Base-by-base conservation (phyloP, 1,140 invertebrate species). In the Triops longicaudatus region DNA sequence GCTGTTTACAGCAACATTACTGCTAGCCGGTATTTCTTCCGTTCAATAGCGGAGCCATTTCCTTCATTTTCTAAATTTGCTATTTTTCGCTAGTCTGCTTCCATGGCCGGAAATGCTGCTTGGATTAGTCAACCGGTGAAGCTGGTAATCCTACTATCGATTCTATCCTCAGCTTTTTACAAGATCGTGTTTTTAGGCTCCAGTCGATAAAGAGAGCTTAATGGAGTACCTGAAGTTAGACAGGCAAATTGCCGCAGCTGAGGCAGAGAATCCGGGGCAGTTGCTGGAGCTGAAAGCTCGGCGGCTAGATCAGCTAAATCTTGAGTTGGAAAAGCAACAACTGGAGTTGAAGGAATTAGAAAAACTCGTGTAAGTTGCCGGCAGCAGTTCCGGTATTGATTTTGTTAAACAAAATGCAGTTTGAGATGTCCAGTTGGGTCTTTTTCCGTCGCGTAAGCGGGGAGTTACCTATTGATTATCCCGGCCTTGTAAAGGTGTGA, bases 201-300 rank as follows among this genome's bases (percentile, higher is more conserved):
- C 41, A 1, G 72, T 80, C 26, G 80, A 81, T 73, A 73, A 77
- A 14, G 74, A 73, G 14, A 81, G 79, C 14, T 37, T 81, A 75
- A 78, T 80, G 76, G 42, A 78, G 50, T 81, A 81, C 78, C 76
- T 81, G 12, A 73, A 81, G 43, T 63, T 80, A 50, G 80, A 81
- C 76, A 28, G 74, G 42, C 78, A 81, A 50, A 80, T 81, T 31
- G 79, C 79, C 1, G 74, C 75, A 44, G 79, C 50, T 11, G 80
- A 80, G 73, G 28, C 72, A 0, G 80, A 77, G 71, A 79, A 79
- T 73, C 80, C 80, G 9, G 72, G 80, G 26, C 80, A 79, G 71
- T 77, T 79, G 1, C 79, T 81, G 4, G 80, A 81, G 43, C 75
- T 81, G 1, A 81, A 81, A 77, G 42, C 77, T 6, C 72, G 78